A percentile compares a stretch with the other conserved stretches of the same genome.
Conservation (phyloP, 2,113 vertebrate species). For the Lasiurus cinereus region DNA sequence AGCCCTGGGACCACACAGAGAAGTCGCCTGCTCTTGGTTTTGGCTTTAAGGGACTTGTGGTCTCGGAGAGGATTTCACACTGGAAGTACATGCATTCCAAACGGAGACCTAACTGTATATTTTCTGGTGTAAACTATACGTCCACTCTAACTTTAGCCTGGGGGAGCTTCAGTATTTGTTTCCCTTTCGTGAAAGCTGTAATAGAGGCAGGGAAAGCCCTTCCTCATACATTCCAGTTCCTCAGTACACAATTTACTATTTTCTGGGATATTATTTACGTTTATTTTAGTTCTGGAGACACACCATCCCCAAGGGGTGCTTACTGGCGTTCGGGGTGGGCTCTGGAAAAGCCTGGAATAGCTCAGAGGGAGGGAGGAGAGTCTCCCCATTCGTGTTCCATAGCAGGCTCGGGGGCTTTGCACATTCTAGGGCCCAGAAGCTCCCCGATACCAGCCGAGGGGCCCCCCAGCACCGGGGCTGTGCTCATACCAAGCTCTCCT, state of each 20-base stretch:
- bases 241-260: slow-evolving; percentile 73
- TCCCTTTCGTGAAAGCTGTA: slow-evolving; percentile 70
- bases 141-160: slow-evolving; percentile 75
- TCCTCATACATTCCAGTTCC: slow-evolving; percentile 57
- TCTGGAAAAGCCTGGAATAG: slow-evolving; percentile 60
- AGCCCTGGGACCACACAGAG: slow-evolving; percentile 71
- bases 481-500: not conserved
- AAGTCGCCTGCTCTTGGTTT: slow-evolving; percentile 39
- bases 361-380: not conserved
- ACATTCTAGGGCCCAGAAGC: not conserved
- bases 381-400: slow-evolving; percentile 7
- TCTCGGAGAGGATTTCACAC: slow-evolving; percentile 66
- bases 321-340: slow-evolving; percentile 68
- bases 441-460: not conserved
- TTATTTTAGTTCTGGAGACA: slow-evolving; percentile 73
- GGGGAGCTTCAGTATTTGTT: slow-evolving; percentile 62
- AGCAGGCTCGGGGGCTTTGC: not conserved
- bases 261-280: slow-evolving; percentile 78
- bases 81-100: slow-evolving; percentile 70
- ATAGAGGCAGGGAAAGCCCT: slow-evolving; percentile 65
- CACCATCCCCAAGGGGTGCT: slow-evolving; percentile 9
- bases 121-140: slow-evolving; percentile 79
- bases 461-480: not conserved
- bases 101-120: slow-evolving; percentile 65
- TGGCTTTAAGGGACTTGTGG: slow-evolving; percentile 71